Evolutionary conservation across 1,140 invertebrate species (phyloP), one percentile per base, ranked within the genome.

Genomic region (Drosophila rufa): DNA sequence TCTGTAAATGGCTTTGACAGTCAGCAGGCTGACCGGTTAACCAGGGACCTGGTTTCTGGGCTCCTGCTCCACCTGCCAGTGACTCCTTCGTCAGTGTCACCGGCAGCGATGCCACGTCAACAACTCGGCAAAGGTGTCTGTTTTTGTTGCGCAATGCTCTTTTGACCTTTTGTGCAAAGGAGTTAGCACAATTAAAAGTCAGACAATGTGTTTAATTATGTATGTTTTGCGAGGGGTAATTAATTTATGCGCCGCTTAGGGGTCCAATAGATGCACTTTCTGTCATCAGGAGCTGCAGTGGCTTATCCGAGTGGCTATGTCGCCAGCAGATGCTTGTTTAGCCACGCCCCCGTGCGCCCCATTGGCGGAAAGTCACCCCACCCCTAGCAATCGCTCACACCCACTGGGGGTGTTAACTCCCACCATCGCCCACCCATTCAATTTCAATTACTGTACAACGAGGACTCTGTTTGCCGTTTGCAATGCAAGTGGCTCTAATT

Each of bases 21-120:
- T 73, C 51, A 38, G 36, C 51, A 50, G 45, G 50, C 33, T 42
- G 42, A 27, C 27, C 22, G 33, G 47, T 40, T 47, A 61, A 42
- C 40, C 30, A 27, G 56, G 22, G 53, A 46, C 53, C 61, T 53
- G 62, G 59, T 43, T 53, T 33, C 64, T 36, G 50, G 47, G 42
- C 19, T 17, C 17, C n/a, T 19, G 50, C 65, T 53, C 64, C 69
- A 19, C 36, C 68, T 45, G 60, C 25, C 51, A 27, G 48, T 22
- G 22, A 42, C 59, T 56, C 38, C 84, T 84, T 66, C 74, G 59
- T 84, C 84, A 89, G 77, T 78, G 83, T 89, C 83, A 80, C 69
- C 58, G 40, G 15, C 83, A 90, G 75, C 71, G 57, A 69, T 59
- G 45, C 59, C 46, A 73, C 73, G 83, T 76, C 84, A 84, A 58